Evolutionary conservation across 35 echinoderm and acorn worm genomes (phyloP), one percentile per base, ranked within the genome.

Genomic region (Amphiura filiformis): DNA sequence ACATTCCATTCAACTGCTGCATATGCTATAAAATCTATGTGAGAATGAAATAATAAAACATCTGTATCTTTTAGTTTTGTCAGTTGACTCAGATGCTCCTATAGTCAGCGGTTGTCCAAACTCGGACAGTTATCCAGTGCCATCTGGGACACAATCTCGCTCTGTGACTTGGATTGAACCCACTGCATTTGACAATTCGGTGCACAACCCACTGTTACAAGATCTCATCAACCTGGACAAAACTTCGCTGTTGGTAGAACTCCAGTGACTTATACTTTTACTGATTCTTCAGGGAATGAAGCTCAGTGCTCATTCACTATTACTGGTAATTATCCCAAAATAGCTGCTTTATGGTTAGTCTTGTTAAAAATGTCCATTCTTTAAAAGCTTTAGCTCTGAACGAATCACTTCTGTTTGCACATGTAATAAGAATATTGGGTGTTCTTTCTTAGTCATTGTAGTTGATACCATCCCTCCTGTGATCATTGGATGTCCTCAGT

Each of bases 231-330:
- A 39, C 84, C 91, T 22, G 90, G 88, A 52, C 44, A 82, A 39
- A 13, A 35, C 28, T 97, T 97, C 70, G 2, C 38, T 13, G 39
- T 93, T 22, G 94, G 94, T 31, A 26, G 12, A 31, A 93, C 80
- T 3, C 49, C 65, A 1, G 94, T 97, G 13, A 84, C 80, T 9
- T 97, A 97, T 81, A 79, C 81, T 31, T 93, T 97, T 87, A 39
- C 88, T 26, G 94, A 97, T 79, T 30, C 78, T 0, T 33, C 91
- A 41, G 39, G 75, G 20, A 92, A 93, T 39, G 39, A 79, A 33
- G 91, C 87, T 18, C 39, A 7, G 3, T 97, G 94, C 78, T 13
- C 33, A 17, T 97, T 97, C 80, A 49, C n/a, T 7, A 84, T 97
- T n/a, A 89, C 75, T 65, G 84, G 44, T 52, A 52, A 52, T 52